Evolutionary conservation across 2,797 vertebrate species (phyloP).

Genomic region (Chanos chanos): DNA sequence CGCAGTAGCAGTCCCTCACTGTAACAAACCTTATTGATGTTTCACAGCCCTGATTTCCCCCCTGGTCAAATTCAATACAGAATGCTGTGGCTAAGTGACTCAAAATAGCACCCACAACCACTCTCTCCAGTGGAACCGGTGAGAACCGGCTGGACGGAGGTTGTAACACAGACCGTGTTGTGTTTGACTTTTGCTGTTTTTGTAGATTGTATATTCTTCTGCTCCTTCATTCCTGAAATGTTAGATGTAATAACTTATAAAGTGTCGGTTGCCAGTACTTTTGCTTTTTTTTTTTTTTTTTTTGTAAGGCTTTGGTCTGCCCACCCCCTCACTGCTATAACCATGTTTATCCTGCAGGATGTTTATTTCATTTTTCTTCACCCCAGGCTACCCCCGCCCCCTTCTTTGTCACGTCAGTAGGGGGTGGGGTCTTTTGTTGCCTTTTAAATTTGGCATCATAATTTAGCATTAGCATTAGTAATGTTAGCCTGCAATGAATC

Average conservation of each 20-base stretch:
- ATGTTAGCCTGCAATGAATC: constrained; percentile 22
- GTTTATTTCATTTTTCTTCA: constrained; percentile 48
- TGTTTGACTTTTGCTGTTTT: too few relatives aligned
- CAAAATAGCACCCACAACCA: constrained; percentile 30
- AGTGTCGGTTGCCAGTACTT: too few relatives aligned
- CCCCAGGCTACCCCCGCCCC: constrained; percentile 30
- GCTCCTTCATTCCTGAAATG: too few relatives aligned
- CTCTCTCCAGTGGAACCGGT: not conserved
- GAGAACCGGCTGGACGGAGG: too few relatives aligned
- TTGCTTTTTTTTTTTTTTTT: too few relatives aligned
- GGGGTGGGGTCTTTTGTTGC: constrained; percentile 53
- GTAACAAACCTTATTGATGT: constrained; percentile 63
- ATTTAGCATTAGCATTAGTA: constrained; percentile 20
- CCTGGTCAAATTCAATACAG: constrained; percentile 46
- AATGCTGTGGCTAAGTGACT: constrained; percentile 42
- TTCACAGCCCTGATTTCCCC: constrained; percentile 52
- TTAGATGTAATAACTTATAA: too few relatives aligned
- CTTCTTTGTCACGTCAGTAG: constrained; percentile 33
- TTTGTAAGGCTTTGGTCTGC: too few relatives aligned
- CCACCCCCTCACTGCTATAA: constrained; percentile 20
- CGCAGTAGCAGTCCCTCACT: constrained; percentile 54
- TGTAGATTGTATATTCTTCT: too few relatives aligned
- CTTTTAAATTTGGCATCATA: constrained; percentile 27
- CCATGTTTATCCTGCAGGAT: constrained; percentile 38
- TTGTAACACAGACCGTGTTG: not conserved